Base-by-base conservation (phyloP, 1,140 invertebrate species). In the Musca vetustissima region DNA sequence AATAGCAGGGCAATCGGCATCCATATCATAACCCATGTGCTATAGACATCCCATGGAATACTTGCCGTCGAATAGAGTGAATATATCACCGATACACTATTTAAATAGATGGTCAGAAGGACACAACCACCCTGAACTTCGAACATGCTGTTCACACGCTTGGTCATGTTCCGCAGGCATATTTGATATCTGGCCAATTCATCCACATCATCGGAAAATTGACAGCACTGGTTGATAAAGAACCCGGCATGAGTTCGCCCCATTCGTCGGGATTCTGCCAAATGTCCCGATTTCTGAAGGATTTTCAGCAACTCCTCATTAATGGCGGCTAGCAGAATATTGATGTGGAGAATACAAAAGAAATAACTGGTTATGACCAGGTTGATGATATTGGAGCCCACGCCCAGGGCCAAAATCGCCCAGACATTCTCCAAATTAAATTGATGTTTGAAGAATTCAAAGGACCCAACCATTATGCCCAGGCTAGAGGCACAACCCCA, bases 221-320 rank as follows among this genome's bases (percentile, higher is more conserved):
- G 2, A 6, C 57, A 32, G n/a, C 59, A 53, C 1, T 17, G 17
- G 11, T 47, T 52, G n/a, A 22, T 36, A 25, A 36, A 64, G 2
- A 47, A 25, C 1, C 59, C 43, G 1, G 57, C 15, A 17, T n/a
- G 19, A 1, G 32, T 21, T 4, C 0, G 15, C 1, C 19, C 64
- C 6, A 65, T n/a, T 17, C 9, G 21, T 3, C 32, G 43, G n/a
- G 25, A 21, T 1, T 43, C 7, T 1, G 15, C 47, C 1, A 52
- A n/a, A 1, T 15, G 17, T 9, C 14, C 15, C 0, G 49, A 36
- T 17, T 17, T 19, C 24, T 66, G 4, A 15, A 66, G 19, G 4
- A 53, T 50, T 9, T 4, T 19, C 17, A 8, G 6, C 11, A 64
- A 15, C 61, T 64, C 68, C 15, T 61, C 49, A 69, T 53, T 64